A percentile compares a stretch with the other conserved stretches of the same genome.
Evolutionary conservation across 30 jellyfish, hydroid and myxozoan genomes (phyloP).

Genomic region (Hydractinia symbiolongicarpus): DNA sequence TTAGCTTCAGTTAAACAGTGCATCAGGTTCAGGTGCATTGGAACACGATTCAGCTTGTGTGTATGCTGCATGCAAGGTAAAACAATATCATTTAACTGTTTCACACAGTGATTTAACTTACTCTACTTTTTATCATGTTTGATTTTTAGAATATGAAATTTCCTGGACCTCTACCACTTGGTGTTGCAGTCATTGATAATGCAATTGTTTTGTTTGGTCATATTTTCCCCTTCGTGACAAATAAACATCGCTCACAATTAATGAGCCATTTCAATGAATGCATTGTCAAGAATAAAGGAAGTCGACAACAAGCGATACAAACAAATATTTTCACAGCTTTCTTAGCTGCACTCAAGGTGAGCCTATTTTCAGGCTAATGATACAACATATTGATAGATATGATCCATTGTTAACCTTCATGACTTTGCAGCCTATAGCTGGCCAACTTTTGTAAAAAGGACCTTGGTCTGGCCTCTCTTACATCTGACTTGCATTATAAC

Average conservation of each 20-base stretch:
- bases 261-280: conserved; percentile 92
- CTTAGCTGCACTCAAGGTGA: conserved; percentile 92
- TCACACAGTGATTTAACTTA: too few species aligned
- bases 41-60: conserved; percentile 89
- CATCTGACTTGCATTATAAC: too few species aligned
- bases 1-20: conserved; percentile 95
- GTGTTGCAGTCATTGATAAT: conserved; percentile 96
- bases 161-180: conserved; percentile 99
- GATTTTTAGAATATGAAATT: conserved; percentile 58
- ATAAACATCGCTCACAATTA: conserved; percentile 86
- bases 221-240: conserved; percentile 66
- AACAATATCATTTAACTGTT: background rate
- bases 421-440: too few species aligned
- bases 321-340: conserved; percentile 89
- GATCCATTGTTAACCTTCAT: too few species aligned
- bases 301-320: conserved; percentile 96
- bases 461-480: too few species aligned
- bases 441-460: too few species aligned
- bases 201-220: conserved; percentile 79
- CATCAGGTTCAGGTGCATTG: conserved; percentile 97
- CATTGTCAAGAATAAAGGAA: conserved; percentile 82
- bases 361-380: background rate
- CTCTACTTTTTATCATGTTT: too few species aligned
- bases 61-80: conserved; percentile 34
- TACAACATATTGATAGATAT: too few species aligned